Evolutionary conservation across 2,888 invertebrate genomes (phyloP), one percentile per base, ranked within the genome.

Genomic region (Nemapogon koenigi): DNA sequence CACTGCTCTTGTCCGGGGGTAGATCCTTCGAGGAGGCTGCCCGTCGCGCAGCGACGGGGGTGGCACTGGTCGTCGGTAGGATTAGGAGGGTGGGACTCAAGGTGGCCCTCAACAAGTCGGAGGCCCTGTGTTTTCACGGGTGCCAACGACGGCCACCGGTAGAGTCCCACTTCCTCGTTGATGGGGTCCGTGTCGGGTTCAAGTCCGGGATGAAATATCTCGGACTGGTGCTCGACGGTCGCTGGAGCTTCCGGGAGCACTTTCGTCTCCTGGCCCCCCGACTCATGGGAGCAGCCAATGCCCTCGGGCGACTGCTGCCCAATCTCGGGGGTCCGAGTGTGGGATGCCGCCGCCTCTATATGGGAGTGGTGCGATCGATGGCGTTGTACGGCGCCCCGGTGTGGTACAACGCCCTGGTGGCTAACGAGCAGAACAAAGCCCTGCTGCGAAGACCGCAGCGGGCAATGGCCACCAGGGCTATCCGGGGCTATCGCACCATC

Each of bases 1-100:
- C 42, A 7, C 27, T 43, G 10, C 36, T 44, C 16, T 19, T 33
- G n/a, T 26, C 39, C 22, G 33, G 30, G 25, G 30, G 30, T n/a
- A n/a, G 22, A 22, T 26, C 25, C 26, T 29, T 22, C 17, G 26
- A 19, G 39, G 39, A 29, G 7, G 39, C 39, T 26, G 33, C 33
- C 13, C 33, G 19, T 13, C 16, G 31, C n/a, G n/a, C n/a, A n/a
- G n/a, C n/a, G n/a, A n/a, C n/a, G n/a, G n/a, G n/a, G n/a, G n/a
- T n/a, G n/a, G n/a, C n/a, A n/a, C n/a, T n/a, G n/a, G n/a, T 19
- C 19, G 38, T 14, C 15, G 22, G 10, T 11, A 25, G 38, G 30
- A 26, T 11, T 31, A 38, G 11, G 22, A 18, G 14, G 38, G 30
- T 17, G 14, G 31, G 15, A 19, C 16, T 15, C 10, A 29, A 10